Conservation (phyloP, 2,888 invertebrate species). For the Torymus texanus region DNA sequence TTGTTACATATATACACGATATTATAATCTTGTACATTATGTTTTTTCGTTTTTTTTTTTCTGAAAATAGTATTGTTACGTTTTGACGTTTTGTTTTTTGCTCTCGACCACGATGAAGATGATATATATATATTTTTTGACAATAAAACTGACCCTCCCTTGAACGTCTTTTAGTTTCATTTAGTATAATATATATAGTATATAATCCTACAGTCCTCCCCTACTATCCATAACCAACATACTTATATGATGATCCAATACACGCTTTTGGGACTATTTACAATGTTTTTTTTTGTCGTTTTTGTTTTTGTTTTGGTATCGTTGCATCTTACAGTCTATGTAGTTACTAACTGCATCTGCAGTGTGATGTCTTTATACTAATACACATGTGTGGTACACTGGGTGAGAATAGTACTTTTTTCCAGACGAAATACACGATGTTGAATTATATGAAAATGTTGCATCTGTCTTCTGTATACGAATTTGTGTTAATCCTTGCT, state of each 20-base stretch:
- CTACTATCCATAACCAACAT: conserved; percentile 22
- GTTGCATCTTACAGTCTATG: conserved; percentile 42
- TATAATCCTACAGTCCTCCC: conserved; percentile 9
- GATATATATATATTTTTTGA: conserved; percentile 43
- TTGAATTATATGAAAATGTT: no score
- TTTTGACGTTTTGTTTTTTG: conserved; percentile 33
- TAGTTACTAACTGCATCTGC: conserved; percentile 53
- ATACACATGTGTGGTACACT: conserved; percentile 3
- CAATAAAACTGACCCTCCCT: conserved; percentile 51
- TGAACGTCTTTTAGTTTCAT: conserved; percentile 55
- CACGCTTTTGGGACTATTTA: conserved; percentile 33
- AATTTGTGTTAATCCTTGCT: no score
- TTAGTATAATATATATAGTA: conserved; percentile 11
- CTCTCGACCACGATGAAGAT: no score
- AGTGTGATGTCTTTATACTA: conserved; percentile 29
- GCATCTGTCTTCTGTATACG: no score
- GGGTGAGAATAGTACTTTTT: background rate
- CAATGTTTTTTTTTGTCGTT: conserved; percentile 5
- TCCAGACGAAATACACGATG: background rate
- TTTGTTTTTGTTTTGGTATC: conserved; percentile 28
- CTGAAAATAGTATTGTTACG: conserved; percentile 31
- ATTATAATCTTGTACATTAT: conserved; percentile 35
- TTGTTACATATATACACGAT: conserved; percentile 42
- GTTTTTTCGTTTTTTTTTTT: conserved; percentile 35
- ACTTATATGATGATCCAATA: conserved; percentile 7